These are phyloP conservation scores for Nudaria mundana DNA, from an alignment of 2,888 invertebrate species.

Conservation along the genomic window DNA sequence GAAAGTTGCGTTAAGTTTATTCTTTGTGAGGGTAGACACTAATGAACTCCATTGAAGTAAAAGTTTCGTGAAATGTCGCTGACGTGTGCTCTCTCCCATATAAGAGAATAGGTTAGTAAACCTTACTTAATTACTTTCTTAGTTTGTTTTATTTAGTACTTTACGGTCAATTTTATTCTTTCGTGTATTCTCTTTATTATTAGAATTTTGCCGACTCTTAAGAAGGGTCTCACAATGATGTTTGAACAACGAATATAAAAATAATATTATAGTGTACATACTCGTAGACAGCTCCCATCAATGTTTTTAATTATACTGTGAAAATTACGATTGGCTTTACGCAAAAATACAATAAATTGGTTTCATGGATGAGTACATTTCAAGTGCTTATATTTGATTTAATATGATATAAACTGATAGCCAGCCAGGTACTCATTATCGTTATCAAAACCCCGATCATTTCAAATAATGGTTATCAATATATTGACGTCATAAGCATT, in stretches of 20 bases:
- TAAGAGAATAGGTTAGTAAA: background rate
- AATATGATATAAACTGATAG: constrained; percentile 5
- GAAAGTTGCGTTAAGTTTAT: background rate
- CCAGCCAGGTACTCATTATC: constrained; percentile 20
- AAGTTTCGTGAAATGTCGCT: background rate
- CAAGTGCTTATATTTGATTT: background rate
- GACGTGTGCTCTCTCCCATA: background rate
- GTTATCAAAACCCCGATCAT: constrained; percentile 15
- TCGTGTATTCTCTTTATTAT: background rate
- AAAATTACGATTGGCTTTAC: no score
- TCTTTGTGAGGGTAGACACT: background rate
- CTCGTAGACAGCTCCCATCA: no score
- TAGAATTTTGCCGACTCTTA: no score
- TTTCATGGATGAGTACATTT: constrained; percentile 1
- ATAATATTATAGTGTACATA: no score
- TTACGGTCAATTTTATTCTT: background rate
- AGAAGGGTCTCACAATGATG: no score
- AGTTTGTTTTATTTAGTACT: background rate
- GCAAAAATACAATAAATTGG: background rate
- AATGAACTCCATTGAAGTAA: constrained; percentile 1
- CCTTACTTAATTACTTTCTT: background rate
- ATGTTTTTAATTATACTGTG: background rate
- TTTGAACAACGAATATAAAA: no score
- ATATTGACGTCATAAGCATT: constrained; percentile 14
- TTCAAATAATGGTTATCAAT: constrained; percentile 11